phyloP scores from a whole-genome alignment of 2,797 vertebrate genomes.

The Petrocephalus schoutedeni region DNA sequence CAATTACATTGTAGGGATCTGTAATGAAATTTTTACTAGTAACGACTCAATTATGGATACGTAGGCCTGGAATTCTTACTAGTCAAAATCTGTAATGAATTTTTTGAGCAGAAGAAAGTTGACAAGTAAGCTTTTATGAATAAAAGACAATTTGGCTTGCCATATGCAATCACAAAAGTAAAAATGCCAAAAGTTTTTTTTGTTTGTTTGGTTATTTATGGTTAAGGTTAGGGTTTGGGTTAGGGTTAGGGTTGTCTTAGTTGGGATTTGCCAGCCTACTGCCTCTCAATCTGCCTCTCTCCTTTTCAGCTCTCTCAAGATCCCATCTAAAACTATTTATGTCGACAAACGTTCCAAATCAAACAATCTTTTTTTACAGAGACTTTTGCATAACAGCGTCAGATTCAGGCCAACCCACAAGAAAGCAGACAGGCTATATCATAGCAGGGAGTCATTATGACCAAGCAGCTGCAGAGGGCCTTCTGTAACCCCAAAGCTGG shows the following conservation, averaged over 20 bases:
- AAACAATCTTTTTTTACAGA: background rate
- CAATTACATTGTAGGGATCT: too few relatives aligned
- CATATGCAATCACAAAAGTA: background rate
- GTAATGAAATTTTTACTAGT: too few relatives aligned
- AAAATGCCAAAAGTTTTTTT: background rate
- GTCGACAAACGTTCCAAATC: background rate
- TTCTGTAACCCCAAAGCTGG: background rate
- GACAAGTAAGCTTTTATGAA: too few relatives aligned
- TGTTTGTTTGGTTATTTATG: background rate
- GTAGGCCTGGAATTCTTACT: too few relatives aligned
- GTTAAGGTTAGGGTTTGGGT: background rate
- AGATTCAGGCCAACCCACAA: background rate
- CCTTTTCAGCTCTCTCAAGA: background rate
- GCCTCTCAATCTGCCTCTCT: background rate
- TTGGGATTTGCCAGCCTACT: background rate
- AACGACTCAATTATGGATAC: too few relatives aligned
- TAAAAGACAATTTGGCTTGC: too few relatives aligned
- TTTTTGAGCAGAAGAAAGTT: too few relatives aligned
- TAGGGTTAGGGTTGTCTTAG: background rate
- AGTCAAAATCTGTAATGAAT: too few relatives aligned
- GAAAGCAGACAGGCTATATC: background rate
- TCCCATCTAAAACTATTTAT: background rate
- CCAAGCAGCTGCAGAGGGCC: background rate
- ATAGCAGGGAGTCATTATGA: background rate
- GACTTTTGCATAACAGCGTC: background rate